Percentiles rank a stretch among this genome's conserved stretches.
These are phyloP conservation scores for Anguilla megastoma DNA, from an alignment of 2,797 vertebrate species.

Conservation along the genomic window DNA sequence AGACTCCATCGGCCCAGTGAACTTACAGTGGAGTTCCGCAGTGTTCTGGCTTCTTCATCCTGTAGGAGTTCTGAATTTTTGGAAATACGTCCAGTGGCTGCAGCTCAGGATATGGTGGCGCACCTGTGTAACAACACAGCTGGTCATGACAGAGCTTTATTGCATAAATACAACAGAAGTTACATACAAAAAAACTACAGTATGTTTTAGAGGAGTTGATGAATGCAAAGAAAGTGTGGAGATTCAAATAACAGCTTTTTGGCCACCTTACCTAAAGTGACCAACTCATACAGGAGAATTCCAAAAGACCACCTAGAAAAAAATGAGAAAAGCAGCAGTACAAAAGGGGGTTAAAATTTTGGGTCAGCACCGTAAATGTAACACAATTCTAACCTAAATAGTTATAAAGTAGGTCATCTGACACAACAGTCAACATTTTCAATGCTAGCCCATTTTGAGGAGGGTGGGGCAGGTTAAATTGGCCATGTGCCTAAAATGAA, in stretches of 20 bases:
- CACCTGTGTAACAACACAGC: conserved; percentile 52
- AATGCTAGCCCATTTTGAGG: background rate
- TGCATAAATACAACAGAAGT: background rate
- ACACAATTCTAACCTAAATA: background rate
- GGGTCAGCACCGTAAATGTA: background rate
- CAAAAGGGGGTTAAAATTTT: background rate
- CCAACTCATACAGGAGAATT: conserved; percentile 70
- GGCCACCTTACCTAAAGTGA: conserved; percentile 66
- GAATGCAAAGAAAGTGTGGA: background rate
- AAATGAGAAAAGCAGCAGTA: background rate
- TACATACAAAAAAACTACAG: background rate
- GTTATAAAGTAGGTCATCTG: background rate
- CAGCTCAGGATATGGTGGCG: conserved; percentile 71
- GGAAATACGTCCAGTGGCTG: conserved; percentile 61
- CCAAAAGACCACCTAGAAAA: conserved; percentile 71
- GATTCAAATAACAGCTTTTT: conserved; percentile 5
- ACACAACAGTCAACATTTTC: background rate
- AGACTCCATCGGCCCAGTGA: too few relatives aligned
- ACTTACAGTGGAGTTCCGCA: conserved; percentile 69
- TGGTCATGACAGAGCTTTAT: background rate
- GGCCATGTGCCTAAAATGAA: background rate
- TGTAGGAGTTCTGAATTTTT: conserved; percentile 58
- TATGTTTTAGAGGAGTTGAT: too few relatives aligned
- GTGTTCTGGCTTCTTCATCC: conserved; percentile 64
- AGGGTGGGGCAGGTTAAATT: background rate